A percentile compares a stretch with the other conserved stretches of the same genome.
Conservation (phyloP, 2,888 invertebrate species). For the Lithosia quadra region DNA sequence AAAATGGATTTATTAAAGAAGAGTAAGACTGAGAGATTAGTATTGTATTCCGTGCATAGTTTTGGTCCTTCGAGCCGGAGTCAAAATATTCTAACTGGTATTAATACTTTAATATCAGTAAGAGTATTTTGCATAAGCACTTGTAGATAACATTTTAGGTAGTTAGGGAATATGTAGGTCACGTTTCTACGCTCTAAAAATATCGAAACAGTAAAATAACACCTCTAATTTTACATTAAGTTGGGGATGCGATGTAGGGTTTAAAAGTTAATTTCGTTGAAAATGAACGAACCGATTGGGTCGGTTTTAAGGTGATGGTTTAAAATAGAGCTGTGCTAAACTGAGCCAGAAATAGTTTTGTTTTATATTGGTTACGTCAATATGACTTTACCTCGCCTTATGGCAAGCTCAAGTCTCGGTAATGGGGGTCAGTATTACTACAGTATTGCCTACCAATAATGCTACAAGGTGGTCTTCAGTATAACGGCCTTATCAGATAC, state of each 20-base stretch:
- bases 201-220: not conserved
- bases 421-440: too few species aligned
- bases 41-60: not conserved
- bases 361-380: too few species aligned
- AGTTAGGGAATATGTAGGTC: not conserved
- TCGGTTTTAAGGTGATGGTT: not conserved
- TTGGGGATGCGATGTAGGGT: constrained; percentile 5
- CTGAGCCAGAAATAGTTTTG: not conserved
- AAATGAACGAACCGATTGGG: constrained; percentile 8
- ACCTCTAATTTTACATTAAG: not conserved
- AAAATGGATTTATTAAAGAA: too few species aligned
- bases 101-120: not conserved
- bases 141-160: not conserved
- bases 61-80: not conserved
- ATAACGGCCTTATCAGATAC: too few species aligned
- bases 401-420: too few species aligned
- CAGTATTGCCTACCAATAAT: too few species aligned
- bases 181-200: not conserved
- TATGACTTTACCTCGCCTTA: too few species aligned
- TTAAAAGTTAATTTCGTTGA: constrained; percentile 16
- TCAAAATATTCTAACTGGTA: not conserved
- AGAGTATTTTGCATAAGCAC: not conserved
- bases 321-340: not conserved
- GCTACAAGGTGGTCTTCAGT: too few species aligned
- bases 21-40: too few species aligned